A percentile compares a stretch with the other conserved stretches of the same genome.
Evolutionary conservation across 2,113 vertebrate species (phyloP).

Genomic region (Toxotes jaculatrix): DNA sequence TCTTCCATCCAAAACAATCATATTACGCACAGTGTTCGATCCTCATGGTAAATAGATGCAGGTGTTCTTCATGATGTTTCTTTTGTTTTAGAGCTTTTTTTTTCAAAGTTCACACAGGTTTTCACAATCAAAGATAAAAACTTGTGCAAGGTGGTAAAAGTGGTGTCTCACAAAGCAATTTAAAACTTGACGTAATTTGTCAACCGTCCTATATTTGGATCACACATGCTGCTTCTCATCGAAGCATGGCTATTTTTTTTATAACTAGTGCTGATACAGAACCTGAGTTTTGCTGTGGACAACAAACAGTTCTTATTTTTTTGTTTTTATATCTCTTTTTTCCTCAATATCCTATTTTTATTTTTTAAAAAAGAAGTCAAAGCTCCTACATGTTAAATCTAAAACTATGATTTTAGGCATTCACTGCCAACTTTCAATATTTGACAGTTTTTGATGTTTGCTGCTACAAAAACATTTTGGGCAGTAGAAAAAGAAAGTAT

Average conservation of each 20-base stretch:
- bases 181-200: background rate
- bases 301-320: background rate
- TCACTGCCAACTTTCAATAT: background rate
- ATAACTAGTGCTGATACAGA: background rate
- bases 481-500: background rate
- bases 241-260: background rate
- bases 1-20: background rate
- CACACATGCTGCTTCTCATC: background rate
- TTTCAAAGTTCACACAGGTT: background rate
- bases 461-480: background rate
- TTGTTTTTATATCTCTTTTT: too few species aligned
- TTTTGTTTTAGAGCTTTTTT: conserved; percentile 22
- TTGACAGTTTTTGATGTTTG: background rate
- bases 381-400: too few species aligned
- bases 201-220: background rate
- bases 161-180: background rate
- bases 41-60: conserved; percentile 30
- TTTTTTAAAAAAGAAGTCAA: too few species aligned
- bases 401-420: too few species aligned
- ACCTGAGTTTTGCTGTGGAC: background rate
- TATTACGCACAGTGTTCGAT: conserved; percentile 38
- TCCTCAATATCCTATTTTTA: too few species aligned
- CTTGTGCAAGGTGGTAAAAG: background rate
- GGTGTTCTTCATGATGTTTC: conserved; percentile 23
- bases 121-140: background rate